Evolutionary conservation across 2,797 vertebrate genomes (phyloP).

Genomic region (Clangula hyemalis): DNA sequence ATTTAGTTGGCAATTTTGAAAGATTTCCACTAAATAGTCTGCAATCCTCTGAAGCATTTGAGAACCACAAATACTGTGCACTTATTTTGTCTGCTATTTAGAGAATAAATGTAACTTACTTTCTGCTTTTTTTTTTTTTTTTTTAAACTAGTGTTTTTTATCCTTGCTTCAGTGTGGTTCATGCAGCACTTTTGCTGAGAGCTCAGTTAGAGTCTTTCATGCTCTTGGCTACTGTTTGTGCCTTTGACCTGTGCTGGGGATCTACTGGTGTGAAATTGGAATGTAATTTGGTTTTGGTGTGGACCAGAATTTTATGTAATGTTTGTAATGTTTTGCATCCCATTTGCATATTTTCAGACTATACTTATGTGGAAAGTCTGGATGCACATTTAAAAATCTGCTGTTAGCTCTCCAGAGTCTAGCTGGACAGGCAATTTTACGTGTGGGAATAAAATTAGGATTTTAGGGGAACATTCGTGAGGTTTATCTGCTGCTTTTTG

Average conservation of each 20-base stretch:
- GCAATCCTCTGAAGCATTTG: conserved; percentile 47
- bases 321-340: neutral
- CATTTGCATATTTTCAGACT: neutral
- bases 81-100: conserved; percentile 8
- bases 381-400: neutral
- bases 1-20: conserved; percentile 58
- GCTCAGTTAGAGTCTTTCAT: neutral
- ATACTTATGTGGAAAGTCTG: neutral
- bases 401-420: neutral
- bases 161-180: neutral
- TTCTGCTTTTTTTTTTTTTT: neutral
- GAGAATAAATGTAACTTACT: neutral
- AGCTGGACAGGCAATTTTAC: neutral
- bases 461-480: neutral
- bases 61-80: conserved; percentile 25
- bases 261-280: neutral
- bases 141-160: neutral
- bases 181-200: neutral
- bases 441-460: neutral
- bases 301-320: neutral
- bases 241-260: neutral
- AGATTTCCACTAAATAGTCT: conserved; percentile 38
- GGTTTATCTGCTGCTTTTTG: neutral
- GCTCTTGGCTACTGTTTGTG: neutral
- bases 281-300: neutral